Conservation (phyloP, 1,140 invertebrate genomes). For the Drosophila dunni region DNA sequence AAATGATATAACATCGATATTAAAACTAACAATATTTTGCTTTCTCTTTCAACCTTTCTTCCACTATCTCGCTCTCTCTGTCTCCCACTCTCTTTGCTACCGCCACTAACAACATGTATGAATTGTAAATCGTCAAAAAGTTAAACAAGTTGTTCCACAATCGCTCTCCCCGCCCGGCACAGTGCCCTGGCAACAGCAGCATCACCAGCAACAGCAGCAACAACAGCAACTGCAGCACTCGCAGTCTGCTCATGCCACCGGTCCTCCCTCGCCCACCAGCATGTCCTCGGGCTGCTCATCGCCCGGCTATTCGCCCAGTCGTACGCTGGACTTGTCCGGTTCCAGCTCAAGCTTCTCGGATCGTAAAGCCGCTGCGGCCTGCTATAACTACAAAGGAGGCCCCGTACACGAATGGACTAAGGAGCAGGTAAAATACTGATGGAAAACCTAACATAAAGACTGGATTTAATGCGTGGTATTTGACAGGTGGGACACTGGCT, state of each 20-base stretch:
- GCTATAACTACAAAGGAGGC: slow-evolving; percentile 88
- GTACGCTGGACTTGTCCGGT: slow-evolving; percentile 85
- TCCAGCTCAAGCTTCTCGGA: slow-evolving; percentile 86
- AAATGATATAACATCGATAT: background rate
- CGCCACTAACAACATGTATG: slow-evolving; percentile 2
- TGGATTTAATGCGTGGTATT: background rate
- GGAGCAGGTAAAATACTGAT: slow-evolving; percentile 89
- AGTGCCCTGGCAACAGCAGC: slow-evolving; percentile 86
- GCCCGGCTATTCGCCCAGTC: slow-evolving; percentile 84
- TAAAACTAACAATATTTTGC: slow-evolving; percentile 28
- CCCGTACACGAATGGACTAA: slow-evolving; percentile 94
- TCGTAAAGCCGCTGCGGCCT: slow-evolving; percentile 71
- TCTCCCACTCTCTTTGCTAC: slow-evolving; percentile 36
- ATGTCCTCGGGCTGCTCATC: slow-evolving; percentile 87
- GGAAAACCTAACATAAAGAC: background rate
- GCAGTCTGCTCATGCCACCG: slow-evolving; percentile 85
- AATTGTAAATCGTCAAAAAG: slow-evolving; percentile 72
- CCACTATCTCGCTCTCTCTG: slow-evolving; percentile 17
- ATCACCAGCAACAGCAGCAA: slow-evolving; percentile 82
- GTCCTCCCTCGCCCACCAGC: slow-evolving; percentile 88
- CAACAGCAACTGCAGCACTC: slow-evolving; percentile 77
- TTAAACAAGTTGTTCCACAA: slow-evolving; percentile 87
- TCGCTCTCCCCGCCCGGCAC: slow-evolving; percentile 86
- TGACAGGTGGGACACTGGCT: slow-evolving; percentile 96
- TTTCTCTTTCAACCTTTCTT: slow-evolving; percentile 36